Evolutionary conservation across 1,140 invertebrate species (phyloP), one percentile per base, ranked within the genome.

Genomic region (Metaphire vulgaris): DNA sequence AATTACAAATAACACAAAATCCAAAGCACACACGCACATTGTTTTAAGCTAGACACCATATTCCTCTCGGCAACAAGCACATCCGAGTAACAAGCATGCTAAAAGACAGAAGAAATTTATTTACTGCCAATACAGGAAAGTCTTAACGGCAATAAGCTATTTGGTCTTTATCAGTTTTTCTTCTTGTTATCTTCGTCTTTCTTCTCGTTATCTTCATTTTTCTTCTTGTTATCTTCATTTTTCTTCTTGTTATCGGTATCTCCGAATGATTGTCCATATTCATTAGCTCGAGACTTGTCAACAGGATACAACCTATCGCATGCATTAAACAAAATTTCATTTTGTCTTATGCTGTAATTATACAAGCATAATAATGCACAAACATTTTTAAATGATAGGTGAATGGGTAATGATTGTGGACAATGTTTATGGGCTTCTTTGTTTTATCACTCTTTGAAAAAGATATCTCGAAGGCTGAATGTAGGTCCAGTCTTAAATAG

Each of bases 281-380:
- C 92, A 85, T 97, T 95, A 21, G 91, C 87, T 78, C 96, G 89
- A 6, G 86, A 90, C 83, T 92, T 93, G 85, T 98, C 96, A 14
- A 98, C 95, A 31, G 96, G 95, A 85, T 98, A 98, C 30, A 98
- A 87, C 93, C 93, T 94, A 82, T 12, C 41, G 33, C 33, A 26
- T 34, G 28, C 30, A 74, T 6, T 16, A 70, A 64, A 33, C 29
- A 30, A 31, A n/a, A n/a, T n/a, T n/a, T n/a, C 33, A 71, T 31
- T n/a, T 31, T 29, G 69, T 16, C 69, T 29, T 30, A 0, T 29
- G 16, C 69, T 2, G 69, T 31, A n/a, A 1, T 21, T 30, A 30
- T 32, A 32, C 31, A n/a, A 71, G 2, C 31, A 28, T 12, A 26
- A 65, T 12, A 26, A 64, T 73, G n/a, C n/a, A n/a, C n/a, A 30